Evolutionary conservation across 2,888 invertebrate species (phyloP).

Genomic region (Sarcophaga carnaria): DNA sequence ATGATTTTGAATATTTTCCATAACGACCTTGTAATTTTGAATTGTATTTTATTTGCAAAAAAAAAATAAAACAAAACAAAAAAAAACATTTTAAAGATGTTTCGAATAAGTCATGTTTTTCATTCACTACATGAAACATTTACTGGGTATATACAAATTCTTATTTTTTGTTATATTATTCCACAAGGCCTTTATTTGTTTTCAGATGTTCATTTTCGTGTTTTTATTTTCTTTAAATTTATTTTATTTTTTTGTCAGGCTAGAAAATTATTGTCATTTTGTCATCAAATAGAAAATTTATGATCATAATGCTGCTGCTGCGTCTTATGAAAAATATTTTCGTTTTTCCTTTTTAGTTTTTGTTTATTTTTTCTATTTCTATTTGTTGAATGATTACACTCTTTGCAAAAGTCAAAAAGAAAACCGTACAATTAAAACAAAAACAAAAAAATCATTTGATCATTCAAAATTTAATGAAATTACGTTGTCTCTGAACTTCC

Average conservation of each 20-base stretch:
- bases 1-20: background rate
- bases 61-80: too few relatives aligned
- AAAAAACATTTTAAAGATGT: too few relatives aligned
- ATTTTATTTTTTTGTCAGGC: background rate
- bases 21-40: constrained; percentile 3
- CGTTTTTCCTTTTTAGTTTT: background rate
- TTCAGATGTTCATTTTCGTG: constrained; percentile 2
- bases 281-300: constrained; percentile 41
- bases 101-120: background rate
- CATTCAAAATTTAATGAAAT: constrained; percentile 9
- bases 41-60: background rate
- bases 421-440: background rate
- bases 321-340: constrained; percentile 42
- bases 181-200: constrained; percentile 6
- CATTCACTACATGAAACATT: background rate
- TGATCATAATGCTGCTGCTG: constrained; percentile 33
- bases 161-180: background rate
- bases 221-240: background rate
- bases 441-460: background rate
- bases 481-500: constrained; percentile 54
- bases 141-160: background rate
- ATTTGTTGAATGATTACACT: constrained; percentile 17
- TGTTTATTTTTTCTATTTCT: background rate
- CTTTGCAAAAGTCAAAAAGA: background rate
- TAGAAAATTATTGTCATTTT: constrained; percentile 43